Percentiles rank a stretch among this genome's conserved stretches.
phyloP scores from a whole-genome alignment of 2,888 invertebrate species.

The Zygothrica quintamaculata region DNA sequence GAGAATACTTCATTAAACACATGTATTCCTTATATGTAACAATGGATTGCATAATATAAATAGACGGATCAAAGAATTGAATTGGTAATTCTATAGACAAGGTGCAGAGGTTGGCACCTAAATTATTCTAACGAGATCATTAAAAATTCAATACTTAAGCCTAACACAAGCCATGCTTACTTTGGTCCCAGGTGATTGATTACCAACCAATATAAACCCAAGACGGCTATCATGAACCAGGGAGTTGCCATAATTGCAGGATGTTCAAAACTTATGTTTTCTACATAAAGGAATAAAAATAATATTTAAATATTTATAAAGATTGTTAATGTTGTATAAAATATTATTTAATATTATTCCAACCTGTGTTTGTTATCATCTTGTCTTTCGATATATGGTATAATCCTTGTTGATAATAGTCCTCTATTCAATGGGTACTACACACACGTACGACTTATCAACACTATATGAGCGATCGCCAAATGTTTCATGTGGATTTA shows the following conservation, averaged over 20 bases:
- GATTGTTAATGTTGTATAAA: background rate
- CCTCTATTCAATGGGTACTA: conserved; percentile 39
- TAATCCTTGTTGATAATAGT: background rate
- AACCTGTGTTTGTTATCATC: conserved; percentile 37
- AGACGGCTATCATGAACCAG: conserved; percentile 55
- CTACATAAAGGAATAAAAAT: conserved; percentile 14
- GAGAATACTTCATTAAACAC: too few species aligned
- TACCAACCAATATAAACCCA: conserved; percentile 70
- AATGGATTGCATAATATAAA: background rate
- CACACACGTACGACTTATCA: conserved; percentile 38
- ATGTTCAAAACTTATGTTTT: conserved; percentile 27
- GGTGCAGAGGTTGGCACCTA: conserved; percentile 16
- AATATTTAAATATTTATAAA: conserved; percentile 2
- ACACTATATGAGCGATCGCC: conserved; percentile 38
- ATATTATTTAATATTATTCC: conserved; percentile 3
- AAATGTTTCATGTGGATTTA: conserved; percentile 21
- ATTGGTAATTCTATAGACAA: conserved; percentile 35
- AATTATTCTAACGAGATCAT: conserved; percentile 15
- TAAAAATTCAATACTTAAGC: background rate
- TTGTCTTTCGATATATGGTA: background rate
- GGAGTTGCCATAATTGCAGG: conserved; percentile 55
- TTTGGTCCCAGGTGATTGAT: conserved; percentile 62
- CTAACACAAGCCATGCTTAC: conserved; percentile 56
- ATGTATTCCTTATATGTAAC: conserved; percentile 12
- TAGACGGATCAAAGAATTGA: conserved; percentile 13